Conservation (phyloP, 2,797 vertebrate genomes). For the Gymnoscopelus braueri region DNA sequence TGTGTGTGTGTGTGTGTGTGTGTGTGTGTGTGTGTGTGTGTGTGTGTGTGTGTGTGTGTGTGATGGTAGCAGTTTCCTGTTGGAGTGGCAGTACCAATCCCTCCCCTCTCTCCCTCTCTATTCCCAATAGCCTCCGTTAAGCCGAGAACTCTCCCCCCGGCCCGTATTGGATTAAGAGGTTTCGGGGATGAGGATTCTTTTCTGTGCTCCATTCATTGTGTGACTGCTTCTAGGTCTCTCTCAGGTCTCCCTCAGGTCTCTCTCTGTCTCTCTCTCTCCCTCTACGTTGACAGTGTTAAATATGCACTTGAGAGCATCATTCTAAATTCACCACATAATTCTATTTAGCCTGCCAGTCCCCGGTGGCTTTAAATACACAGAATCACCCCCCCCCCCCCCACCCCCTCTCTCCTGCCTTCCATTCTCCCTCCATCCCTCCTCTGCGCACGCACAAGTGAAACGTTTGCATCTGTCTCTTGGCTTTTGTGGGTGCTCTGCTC, state of each 20-base stretch:
- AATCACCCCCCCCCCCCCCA: slow-evolving; percentile 15
- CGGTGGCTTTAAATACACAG: slow-evolving; percentile 63
- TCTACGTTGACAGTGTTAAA: slow-evolving; percentile 71
- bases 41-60: slow-evolving; percentile 12
- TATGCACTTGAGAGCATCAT: slow-evolving; percentile 65
- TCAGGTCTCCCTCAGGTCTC: slow-evolving; percentile 25
- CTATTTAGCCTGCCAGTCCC: slow-evolving; percentile 77
- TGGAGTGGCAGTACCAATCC: slow-evolving; percentile 2
- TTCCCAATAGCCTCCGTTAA: slow-evolving; percentile 38
- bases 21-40: slow-evolving; percentile 11
- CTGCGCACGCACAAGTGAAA: slow-evolving; percentile 45
- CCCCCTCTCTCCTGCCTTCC: background rate
- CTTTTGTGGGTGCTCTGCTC: background rate
- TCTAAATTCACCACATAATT: slow-evolving; percentile 88
- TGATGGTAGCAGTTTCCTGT: slow-evolving; percentile 32
- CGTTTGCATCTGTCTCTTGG: slow-evolving; percentile 43
- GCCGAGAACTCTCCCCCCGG: slow-evolving; percentile 41
- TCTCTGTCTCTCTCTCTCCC: background rate
- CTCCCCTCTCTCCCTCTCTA: background rate
- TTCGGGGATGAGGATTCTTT: slow-evolving; percentile 56
- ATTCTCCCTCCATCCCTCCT: slow-evolving; percentile 18
- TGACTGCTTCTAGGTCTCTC: slow-evolving; percentile 42
- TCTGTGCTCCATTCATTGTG: slow-evolving; percentile 33
- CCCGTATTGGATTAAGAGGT: slow-evolving; percentile 62
- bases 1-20: slow-evolving; percentile 20